Evolutionary conservation across 2,113 vertebrate genomes (phyloP), one percentile per base, ranked within the genome.

Genomic region (Phalacrocorax brasilianus): DNA sequence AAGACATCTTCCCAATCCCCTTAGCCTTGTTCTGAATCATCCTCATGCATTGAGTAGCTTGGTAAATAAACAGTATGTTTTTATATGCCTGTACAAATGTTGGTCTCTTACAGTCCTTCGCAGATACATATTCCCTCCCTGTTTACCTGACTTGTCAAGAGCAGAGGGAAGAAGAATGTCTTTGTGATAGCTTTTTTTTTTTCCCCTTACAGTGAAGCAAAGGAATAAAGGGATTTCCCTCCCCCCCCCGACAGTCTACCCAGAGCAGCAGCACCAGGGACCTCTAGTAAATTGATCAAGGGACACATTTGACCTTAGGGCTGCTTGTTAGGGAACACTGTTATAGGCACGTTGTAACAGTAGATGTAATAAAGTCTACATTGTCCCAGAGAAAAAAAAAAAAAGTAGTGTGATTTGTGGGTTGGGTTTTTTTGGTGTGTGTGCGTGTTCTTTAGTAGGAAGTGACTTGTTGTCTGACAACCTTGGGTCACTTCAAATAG

Each of bases 271-370:
- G 82, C 96, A 95, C 70, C 66, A 79, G 88, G 49, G 93, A 91
- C 93, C 85, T 89, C 56, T 75, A 55, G 73, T 93, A 97, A 96
- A 97, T 95, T 96, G 97, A 97, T 97, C 92, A 94, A 93, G 92
- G 83, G 89, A 81, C 88, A 73, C 10, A 28, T 95, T 95, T 97
- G 97, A 97, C 96, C 97, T 84, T 88, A 85, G 83, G 95, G 85
- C 84, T 95, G 89, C 96, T 96, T 92, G 95, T 97, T 95, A 95
- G 93, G 95, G 89, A 93, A 67, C 61, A 6, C 47, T 94, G 92
- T 95, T 96, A 81, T 5, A 66, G 93, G 63, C 74, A 93, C 1
- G 11, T 95, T 96, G 89, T 95, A 96, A 92, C 89, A 84, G 88
- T 88, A 96, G 83, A 92, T 93, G 61, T 92, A 95, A 97, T 97